A percentile compares a stretch with the other conserved stretches of the same genome.
Evolutionary conservation across 2,797 vertebrate species (phyloP).

Genomic region (Cichlasoma orientale): DNA sequence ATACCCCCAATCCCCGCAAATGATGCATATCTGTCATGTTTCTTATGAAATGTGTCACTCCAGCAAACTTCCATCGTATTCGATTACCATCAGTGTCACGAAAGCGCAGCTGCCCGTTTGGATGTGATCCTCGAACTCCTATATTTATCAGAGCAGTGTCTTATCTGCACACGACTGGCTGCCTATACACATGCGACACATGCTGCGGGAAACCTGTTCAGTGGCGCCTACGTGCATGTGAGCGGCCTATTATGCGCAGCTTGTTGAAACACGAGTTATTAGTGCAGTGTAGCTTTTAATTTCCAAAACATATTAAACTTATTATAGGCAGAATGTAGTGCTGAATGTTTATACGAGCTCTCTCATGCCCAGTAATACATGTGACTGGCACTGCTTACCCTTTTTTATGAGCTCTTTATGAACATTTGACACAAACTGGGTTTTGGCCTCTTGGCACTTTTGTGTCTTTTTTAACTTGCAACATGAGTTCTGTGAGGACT

Average conservation of each 20-base stretch:
- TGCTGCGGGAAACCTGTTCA: conserved; percentile 28
- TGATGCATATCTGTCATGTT: conserved; percentile 38
- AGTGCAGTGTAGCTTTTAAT: background rate
- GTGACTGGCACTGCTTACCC: background rate
- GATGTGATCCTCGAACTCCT: conserved; percentile 50
- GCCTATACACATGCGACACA: conserved; percentile 50
- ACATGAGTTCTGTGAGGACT: conserved; percentile 46
- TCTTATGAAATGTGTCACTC: conserved; percentile 52
- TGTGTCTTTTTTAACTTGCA: conserved; percentile 58
- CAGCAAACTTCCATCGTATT: conserved; percentile 41
- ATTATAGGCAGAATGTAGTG: background rate
- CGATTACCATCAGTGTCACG: conserved; percentile 51
- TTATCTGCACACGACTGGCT: conserved; percentile 48
- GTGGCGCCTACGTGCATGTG: background rate
- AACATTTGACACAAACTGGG: conserved; percentile 35
- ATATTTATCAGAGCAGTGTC: conserved; percentile 58
- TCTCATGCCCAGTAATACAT: background rate
- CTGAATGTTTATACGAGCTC: background rate
- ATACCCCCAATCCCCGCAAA: conserved; percentile 14
- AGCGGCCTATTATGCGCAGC: background rate
- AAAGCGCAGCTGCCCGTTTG: conserved; percentile 67
- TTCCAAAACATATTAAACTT: background rate
- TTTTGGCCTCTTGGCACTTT: conserved; percentile 32
- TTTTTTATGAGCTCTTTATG: conserved; percentile 35
- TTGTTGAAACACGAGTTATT: background rate